Base-by-base conservation (phyloP, 2,797 vertebrate genomes). In the Chaunax sp. region DNA sequence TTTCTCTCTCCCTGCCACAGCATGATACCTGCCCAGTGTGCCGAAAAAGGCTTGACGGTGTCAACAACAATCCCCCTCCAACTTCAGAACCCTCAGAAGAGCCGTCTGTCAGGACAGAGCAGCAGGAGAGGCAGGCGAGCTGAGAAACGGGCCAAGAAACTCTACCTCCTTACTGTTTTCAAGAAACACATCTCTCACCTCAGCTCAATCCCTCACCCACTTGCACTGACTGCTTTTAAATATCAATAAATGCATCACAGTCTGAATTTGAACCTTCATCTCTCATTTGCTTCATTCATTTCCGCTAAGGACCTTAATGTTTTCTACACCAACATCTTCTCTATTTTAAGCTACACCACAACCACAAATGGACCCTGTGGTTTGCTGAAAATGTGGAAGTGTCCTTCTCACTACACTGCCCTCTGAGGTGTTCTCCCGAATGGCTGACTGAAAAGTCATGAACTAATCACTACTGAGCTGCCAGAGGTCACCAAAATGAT, bases 21-120 rank as follows among this genome's bases (percentile, higher is more conserved):
- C 96, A 98, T 0, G 96, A 98, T 57, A 97, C 96, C 0, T 98
- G 96, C 86, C 97, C 96, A 0, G 96, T 98, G 44, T 98, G 96
- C 87, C 94, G 96, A 68, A 97, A 97, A 91, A 96, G 96, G 82
- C 90, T 97, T 0, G 94, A 94, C 1, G 96, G 95, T 1, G 92
- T 97, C n/a, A 95, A 96, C 82, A 93, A 94, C 55, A 94, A 90
- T 62, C 90, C 94, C 74, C 90, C 89, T 11, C 78, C 84, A 3
- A 78, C 85, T 1, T 87, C 91, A 0, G 87, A 69, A 41, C 72
- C 93, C 1, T 88, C 88, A 13, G 92, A 87, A 63, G 80, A 88
- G 37, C 78, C 28, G 51, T 66, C 89, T 28, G 35, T 90, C 69
- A 79, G 80, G 71, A 90, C 85, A 75, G 92, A 95, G 9, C 86